A percentile compares a stretch with the other conserved stretches of the same genome.
Evolutionary conservation across 2,113 vertebrate species (phyloP).

Genomic region (Xenus cinereus): DNA sequence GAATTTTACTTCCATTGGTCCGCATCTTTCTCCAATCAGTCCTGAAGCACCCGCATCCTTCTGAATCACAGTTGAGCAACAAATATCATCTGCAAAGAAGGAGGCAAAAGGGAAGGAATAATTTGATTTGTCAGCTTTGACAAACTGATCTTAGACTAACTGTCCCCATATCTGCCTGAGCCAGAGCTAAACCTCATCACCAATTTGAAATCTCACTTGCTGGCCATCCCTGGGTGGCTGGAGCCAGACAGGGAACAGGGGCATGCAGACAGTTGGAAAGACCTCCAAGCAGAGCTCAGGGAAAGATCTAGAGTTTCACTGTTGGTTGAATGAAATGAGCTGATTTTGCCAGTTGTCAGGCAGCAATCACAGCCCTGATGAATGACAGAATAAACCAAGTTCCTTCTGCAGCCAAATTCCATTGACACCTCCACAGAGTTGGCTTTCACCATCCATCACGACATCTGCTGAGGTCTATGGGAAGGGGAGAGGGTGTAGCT

Average conservation of each 20-base stretch:
- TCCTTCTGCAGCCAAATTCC: constrained; percentile 44
- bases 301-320: not conserved
- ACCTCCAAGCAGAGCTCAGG: not conserved
- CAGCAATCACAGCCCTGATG: constrained; percentile 39
- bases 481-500: constrained; percentile 20
- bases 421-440: constrained; percentile 39
- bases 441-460: constrained; percentile 24
- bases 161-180: not conserved
- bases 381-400: constrained; percentile 33
- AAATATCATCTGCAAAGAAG: not conserved
- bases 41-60: not conserved
- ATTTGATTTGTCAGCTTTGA: not conserved
- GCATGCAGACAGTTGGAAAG: not conserved
- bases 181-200: not conserved
- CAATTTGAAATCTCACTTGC: not conserved
- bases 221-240: not conserved
- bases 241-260: not conserved
- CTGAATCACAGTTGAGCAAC: not conserved
- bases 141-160: not conserved
- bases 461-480: constrained; percentile 37
- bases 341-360: constrained; percentile 47
- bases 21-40: not conserved
- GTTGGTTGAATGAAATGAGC: constrained; percentile 10
- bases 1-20: not conserved
- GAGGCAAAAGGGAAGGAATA: not conserved